Percentiles rank a stretch among this genome's conserved stretches.
Evolutionary conservation across 1,140 invertebrate species (phyloP).

Genomic region (Orchesella cincta): DNA sequence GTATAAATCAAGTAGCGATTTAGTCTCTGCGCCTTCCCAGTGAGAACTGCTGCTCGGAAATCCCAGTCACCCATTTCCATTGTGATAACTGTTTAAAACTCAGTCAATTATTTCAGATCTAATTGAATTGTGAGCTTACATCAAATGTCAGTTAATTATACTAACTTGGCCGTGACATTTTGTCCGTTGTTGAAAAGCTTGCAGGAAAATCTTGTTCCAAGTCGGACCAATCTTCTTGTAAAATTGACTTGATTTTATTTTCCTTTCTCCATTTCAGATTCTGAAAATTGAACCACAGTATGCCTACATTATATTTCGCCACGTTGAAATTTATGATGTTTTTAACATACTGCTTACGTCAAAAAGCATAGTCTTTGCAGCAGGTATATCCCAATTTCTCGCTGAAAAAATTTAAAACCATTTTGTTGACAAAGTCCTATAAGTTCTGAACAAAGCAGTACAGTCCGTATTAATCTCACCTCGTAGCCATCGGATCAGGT

Average conservation of each 20-base stretch:
- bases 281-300: not conserved
- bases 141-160: no score
- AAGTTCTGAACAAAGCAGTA: not conserved
- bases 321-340: not conserved
- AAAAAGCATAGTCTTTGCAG: not conserved
- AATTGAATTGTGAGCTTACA: no score
- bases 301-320: not conserved
- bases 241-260: not conserved
- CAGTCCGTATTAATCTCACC: no score
- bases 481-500: not conserved
- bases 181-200: not conserved
- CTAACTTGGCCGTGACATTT: not conserved
- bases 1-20: not conserved
- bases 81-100: not conserved
- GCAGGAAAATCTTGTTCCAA: not conserved
- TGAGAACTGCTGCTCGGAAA: not conserved
- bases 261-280: constrained; percentile 6
- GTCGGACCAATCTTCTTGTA: not conserved
- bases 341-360: constrained; percentile 9
- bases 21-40: not conserved
- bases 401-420: not conserved
- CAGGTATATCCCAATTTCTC: not conserved
- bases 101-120: no score
- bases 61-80: not conserved
- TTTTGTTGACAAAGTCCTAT: not conserved